A percentile compares a stretch with the other conserved stretches of the same genome.
Conservation (phyloP, 2,888 invertebrate genomes). For the Erannis defoliaria region DNA sequence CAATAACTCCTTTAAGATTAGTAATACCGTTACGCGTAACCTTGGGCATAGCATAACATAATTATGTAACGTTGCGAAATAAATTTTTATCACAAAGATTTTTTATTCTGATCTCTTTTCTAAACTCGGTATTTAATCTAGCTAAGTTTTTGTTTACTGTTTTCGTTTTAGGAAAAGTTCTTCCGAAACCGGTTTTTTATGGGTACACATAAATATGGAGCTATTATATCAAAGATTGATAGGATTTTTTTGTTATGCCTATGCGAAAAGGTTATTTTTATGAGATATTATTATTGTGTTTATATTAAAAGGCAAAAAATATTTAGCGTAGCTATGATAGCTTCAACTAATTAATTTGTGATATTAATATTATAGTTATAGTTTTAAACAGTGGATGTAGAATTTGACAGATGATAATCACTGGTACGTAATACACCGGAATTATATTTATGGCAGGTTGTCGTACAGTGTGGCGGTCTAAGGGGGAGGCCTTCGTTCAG, state of each 20-base stretch:
- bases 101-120: constrained; percentile 43
- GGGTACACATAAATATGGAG: constrained; percentile 41
- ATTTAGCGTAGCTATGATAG: constrained; percentile 7
- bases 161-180: constrained; percentile 25
- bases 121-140: constrained; percentile 11
- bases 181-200: constrained; percentile 40
- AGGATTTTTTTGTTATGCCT: constrained; percentile 37
- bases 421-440: not conserved
- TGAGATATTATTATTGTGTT: constrained; percentile 23
- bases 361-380: constrained; percentile 15
- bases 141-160: constrained; percentile 18
- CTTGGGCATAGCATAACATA: too few relatives aligned
- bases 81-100: constrained; percentile 52
- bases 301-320: constrained; percentile 5
- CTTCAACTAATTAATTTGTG: constrained; percentile 15
- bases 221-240: constrained; percentile 44
- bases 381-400: constrained; percentile 2
- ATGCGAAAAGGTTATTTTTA: constrained; percentile 36
- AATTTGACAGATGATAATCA: constrained; percentile 15
- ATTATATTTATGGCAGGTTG: too few relatives aligned
- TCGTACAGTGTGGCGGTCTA: too few relatives aligned
- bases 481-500: too few relatives aligned
- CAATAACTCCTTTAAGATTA: too few relatives aligned
- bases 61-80: too few relatives aligned
- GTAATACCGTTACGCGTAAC: too few relatives aligned